Conservation (phyloP, 1,140 invertebrate genomes). For the Ceratina calcarata region DNA sequence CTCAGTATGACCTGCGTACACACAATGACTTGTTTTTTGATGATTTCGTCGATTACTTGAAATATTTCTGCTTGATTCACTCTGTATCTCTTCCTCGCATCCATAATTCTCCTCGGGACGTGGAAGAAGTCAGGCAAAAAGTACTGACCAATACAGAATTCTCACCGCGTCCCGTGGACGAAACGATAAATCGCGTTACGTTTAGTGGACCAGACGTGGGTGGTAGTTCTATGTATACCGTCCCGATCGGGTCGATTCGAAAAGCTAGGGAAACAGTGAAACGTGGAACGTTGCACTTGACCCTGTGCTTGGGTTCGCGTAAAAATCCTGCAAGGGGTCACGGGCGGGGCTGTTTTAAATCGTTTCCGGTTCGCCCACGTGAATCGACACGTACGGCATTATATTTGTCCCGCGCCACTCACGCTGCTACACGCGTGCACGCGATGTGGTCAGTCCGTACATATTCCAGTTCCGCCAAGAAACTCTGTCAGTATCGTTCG, state of each 20-base stretch:
- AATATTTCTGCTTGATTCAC: too few species aligned
- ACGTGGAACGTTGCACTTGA: slow-evolving; percentile 62
- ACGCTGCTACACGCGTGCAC: slow-evolving; percentile 1
- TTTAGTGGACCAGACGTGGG: neutral
- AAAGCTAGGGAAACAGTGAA: neutral
- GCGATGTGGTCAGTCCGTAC: neutral
- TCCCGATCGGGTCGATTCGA: neutral
- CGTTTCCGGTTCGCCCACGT: slow-evolving; percentile 7
- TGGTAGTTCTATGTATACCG: neutral
- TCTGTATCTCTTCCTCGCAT: too few species aligned
- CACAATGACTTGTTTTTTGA: too few species aligned
- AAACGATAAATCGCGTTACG: slow-evolving; percentile 6
- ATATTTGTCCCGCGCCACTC: neutral
- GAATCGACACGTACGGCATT: slow-evolving; percentile 23
- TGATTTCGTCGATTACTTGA: too few species aligned
- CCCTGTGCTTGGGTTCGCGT: slow-evolving; percentile 64
- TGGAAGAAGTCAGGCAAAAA: too few species aligned
- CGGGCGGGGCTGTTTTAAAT: slow-evolving; percentile 58
- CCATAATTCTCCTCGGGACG: too few species aligned
- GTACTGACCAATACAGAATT: neutral
- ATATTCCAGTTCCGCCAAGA: neutral
- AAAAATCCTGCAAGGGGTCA: slow-evolving; percentile 53
- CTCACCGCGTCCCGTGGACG: neutral
- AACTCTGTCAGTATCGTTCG: neutral
- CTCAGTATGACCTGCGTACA: too few species aligned